Base-by-base conservation (phyloP, 2,888 invertebrate genomes). In the Caenorhabditis becei region DNA sequence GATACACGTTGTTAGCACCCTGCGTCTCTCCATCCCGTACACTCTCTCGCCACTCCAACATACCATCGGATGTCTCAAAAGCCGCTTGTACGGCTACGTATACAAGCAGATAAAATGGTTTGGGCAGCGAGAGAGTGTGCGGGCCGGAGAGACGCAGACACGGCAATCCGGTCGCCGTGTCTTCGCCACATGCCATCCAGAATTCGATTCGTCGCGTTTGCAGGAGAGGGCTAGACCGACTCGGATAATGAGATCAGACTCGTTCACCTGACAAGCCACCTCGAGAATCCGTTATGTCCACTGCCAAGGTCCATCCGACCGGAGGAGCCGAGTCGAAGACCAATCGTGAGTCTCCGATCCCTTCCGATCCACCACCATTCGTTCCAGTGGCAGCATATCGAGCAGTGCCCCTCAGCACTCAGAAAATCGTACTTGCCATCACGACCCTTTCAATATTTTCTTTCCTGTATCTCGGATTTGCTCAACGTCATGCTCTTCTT, bases 401-500 rank as follows among this genome's bases (percentile, higher is more conserved):
- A 51, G 83, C 86, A 7, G 82, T 83, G 11, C 84, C 86, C 0
- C 47, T 86, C 16, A 83, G 82, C n/a, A 83, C 83, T 14, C 54
- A 63, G 5, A 80, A 83, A 54, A 82, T 86, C 2, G 35, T 79
- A 11, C 53, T 56, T 8, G 77, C 84, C 37, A 62, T 83, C 7
- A 47, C 71, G 14, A 54, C 69, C 23, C 72, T 86, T 2, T 71
- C 84, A 8, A 62, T 86, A 26, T 86, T 82, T 59, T 86, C 86
- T 3, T 78, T 83, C 44, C 35, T 86, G 1, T 86, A 86, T 53
- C 62, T 86, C 16, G 74, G 54, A n/a, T 84, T 84, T 69, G 86
- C 86, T 71, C 86, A 86, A 74, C 56, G 74, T 56, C 86, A 86
- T 67, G 74, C 77, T 11, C 44, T 78, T 37, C 67, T 86, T 7